These are phyloP conservation scores for Anniella stebbinsi DNA, from an alignment of 2,797 vertebrate species.

Conservation along the genomic window DNA sequence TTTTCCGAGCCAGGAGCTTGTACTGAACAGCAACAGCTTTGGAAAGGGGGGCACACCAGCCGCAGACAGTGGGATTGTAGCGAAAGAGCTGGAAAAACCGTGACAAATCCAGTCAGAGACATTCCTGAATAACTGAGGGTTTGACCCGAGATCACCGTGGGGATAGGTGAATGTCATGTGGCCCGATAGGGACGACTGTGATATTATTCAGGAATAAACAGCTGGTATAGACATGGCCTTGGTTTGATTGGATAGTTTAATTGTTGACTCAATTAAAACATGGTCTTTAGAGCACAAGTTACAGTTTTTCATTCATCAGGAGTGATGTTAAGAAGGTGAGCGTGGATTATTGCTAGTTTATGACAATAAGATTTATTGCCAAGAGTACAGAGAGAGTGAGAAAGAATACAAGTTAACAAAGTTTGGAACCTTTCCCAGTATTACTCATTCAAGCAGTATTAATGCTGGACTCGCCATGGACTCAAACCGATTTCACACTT, in stretches of 20 bases:
- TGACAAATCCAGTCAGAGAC: too few species aligned
- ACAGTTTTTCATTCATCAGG: background rate
- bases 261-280: background rate
- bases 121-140: too few species aligned
- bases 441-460: background rate
- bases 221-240: too few species aligned
- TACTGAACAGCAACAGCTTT: too few species aligned
- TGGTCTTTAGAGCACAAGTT: background rate
- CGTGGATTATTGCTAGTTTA: background rate
- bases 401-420: background rate
- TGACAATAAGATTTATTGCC: background rate
- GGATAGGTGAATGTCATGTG: too few species aligned
- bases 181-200: too few species aligned
- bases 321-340: background rate
- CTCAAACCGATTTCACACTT: conserved; percentile 5
- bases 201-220: too few species aligned
- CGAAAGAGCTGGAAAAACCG: too few species aligned
- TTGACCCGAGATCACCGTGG: too few species aligned
- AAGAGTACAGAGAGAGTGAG: background rate
- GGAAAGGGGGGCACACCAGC: too few species aligned
- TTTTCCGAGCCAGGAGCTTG: too few species aligned
- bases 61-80: too few species aligned
- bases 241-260: background rate
- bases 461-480: background rate
- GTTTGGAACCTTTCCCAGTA: background rate